Base-by-base conservation (phyloP, 1,140 invertebrate genomes). In the Ceratina japonica region DNA sequence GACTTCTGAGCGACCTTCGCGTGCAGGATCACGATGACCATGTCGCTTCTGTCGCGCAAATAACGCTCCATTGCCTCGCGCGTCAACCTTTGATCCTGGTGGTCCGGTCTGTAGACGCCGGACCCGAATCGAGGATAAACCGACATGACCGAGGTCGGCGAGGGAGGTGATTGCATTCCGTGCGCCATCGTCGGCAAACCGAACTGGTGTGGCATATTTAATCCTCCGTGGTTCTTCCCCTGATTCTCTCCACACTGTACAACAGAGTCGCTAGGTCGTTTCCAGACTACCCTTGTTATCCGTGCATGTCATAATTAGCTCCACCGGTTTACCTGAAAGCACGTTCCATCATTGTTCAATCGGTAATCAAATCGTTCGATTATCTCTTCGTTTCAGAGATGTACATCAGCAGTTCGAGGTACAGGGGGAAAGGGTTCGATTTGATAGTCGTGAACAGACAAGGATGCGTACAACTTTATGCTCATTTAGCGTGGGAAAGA, bases 1-100 rank as follows among this genome's bases (percentile, higher is more conserved):
- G 98, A 99, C 89, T 99, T 99, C 92, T 99, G 99, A 20, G 99
- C 99, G 44, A 98, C 97, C 94, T 99, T 99, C 8, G 99, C 99
- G 93, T 99, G 99, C 65, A 99, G 94, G 76, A 99, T 99, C 5
- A 99, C 97, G 24, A 99, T 96, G 4, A 98, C 96, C 96, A 99
- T 98, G 91, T 99, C 98, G 82, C 97, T 97, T 85, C 97, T 94
- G 86, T 99, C 98, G 44, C 97, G 94, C 70, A 99, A 94, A 91
- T 99, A 99, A 59, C 97, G 95, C 90, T 98, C 97, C 98, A 99
- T 99, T 16, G 98, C 97, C 86, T 99, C 98, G 61, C 98, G 94
- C 15, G 97, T 98, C 51, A 98, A 93, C 75, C 97, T 94, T 84
- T 97, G 96, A 83, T 97, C 97, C 88, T 91, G 91, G 16, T 90